phyloP scores from a whole-genome alignment of 1,140 invertebrate genomes.

The Zaprionus taronus region DNA sequence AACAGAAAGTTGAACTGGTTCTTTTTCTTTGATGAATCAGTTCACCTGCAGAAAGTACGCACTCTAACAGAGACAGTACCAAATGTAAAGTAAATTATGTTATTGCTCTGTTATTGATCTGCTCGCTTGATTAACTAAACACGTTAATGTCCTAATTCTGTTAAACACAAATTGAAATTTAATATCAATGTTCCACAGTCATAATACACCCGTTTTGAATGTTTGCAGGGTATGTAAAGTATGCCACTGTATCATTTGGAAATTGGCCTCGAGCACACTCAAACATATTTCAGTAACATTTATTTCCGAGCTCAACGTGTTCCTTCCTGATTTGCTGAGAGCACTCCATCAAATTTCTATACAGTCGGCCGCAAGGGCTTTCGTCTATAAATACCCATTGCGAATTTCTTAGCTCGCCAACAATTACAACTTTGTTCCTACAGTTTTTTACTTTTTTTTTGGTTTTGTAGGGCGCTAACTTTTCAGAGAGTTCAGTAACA shows the following conservation, averaged over 20 bases:
- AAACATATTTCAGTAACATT: not conserved
- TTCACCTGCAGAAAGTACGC: not conserved
- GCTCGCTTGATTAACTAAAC: not conserved
- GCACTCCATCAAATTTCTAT: constrained; percentile 49
- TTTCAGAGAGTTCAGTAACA: constrained; percentile 41
- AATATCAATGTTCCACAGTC: too few species aligned
- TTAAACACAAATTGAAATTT: not conserved
- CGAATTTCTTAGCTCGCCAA: constrained; percentile 77
- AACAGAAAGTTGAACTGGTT: not conserved
- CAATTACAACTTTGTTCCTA: constrained; percentile 73
- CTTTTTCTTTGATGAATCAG: not conserved
- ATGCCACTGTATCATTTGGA: not conserved
- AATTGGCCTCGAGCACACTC: not conserved
- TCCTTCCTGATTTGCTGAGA: constrained; percentile 20
- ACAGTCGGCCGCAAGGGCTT: constrained; percentile 36
- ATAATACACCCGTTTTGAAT: not conserved
- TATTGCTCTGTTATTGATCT: too few species aligned
- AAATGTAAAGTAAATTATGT: too few species aligned
- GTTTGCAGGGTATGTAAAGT: not conserved
- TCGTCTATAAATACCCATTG: constrained; percentile 53
- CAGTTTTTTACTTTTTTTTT: constrained; percentile 32
- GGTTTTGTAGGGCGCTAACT: constrained; percentile 52
- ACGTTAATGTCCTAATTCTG: not conserved
- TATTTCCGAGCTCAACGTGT: constrained; percentile 2
- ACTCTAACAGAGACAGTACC: not conserved